Evolutionary conservation across 2,797 vertebrate species (phyloP), one percentile per base, ranked within the genome.

Genomic region (Fistularia tabacaria): DNA sequence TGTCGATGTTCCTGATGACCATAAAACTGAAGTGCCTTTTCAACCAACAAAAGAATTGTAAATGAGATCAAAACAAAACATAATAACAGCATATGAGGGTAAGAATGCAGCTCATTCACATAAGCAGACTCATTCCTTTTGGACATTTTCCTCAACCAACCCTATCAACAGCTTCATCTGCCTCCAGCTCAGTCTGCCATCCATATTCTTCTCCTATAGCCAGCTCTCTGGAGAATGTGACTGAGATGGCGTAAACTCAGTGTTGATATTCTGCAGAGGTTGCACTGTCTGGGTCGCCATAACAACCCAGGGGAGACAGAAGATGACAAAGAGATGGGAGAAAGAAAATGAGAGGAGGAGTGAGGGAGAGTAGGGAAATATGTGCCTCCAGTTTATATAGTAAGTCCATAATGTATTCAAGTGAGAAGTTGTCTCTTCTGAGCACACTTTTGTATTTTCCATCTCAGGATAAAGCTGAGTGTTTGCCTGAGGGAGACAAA

Each of bases 221-320:
- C 50, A 6, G 40, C 49, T 62, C 73, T 76, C 73, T 45, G 54
- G 69, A 77, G 71, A 59, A 39, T 61, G 15, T 9, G 51, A 51
- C 57, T 1, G 68, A 68, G 67, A 58, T 55, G 59, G 45, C 55
- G 55, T 66, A 60, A 64, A 66, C 48, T 47, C 52, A 9, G 43
- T 12, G 64, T 57, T 79, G 74, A 65, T 76, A 76, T 82, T 77
- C 77, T 71, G 72, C 64, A 50, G 72, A 74, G 75, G 72, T 46
- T 60, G 67, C 62, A 57, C 45, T 9, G 78, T 74, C 76, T 54
- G 66, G 60, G 69, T 71, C 67, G 7, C 46, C 58, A 52, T 57
- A 49, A 46, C 71, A 54, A 73, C 63, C 57, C 66, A 11, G 11
- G 25, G 50, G 25, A 44, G 50, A 36, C 48, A 1, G 25, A 49